A percentile compares a stretch with the other conserved stretches of the same genome.
phyloP scores from a whole-genome alignment of 2,888 invertebrate genomes.

The Pharmacophagus antenor region DNA sequence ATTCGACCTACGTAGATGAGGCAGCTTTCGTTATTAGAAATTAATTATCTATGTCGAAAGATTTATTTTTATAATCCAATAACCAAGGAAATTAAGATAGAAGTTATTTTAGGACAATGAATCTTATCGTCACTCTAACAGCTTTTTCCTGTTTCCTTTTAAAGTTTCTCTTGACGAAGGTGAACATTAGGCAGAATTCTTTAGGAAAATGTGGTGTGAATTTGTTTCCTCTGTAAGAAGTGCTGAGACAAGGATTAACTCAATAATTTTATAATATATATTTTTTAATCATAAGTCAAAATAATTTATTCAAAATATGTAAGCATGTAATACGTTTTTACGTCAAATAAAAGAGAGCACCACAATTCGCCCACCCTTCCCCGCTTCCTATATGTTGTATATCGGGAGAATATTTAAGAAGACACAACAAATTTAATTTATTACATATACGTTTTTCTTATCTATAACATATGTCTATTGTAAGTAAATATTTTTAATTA shows the following conservation, averaged over 20 bases:
- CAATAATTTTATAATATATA: neutral
- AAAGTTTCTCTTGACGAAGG: constrained; percentile 18
- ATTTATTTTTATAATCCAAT: constrained; percentile 34
- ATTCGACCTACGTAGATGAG: constrained; percentile 40
- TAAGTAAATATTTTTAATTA: too few relatives aligned
- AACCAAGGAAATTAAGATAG: constrained; percentile 14
- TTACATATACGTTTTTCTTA: neutral
- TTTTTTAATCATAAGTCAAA: neutral
- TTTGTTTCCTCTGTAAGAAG: neutral
- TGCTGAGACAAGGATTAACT: neutral
- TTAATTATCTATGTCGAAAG: constrained; percentile 59
- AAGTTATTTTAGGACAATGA: constrained; percentile 6
- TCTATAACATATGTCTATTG: too few relatives aligned
- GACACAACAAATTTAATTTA: neutral
- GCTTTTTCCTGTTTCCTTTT: constrained; percentile 11
- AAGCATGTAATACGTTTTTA: too few relatives aligned
- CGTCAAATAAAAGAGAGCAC: too few relatives aligned
- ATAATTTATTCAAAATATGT: too few relatives aligned
- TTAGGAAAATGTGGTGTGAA: neutral
- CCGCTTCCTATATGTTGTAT: too few relatives aligned
- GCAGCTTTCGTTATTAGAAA: constrained; percentile 51
- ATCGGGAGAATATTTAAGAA: too few relatives aligned
- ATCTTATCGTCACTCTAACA: constrained; percentile 3
- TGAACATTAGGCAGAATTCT: constrained; percentile 11
- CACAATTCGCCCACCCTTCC: too few relatives aligned